phyloP scores from a whole-genome alignment of 2,888 invertebrate genomes.

The Diachrysia chrysitis region DNA sequence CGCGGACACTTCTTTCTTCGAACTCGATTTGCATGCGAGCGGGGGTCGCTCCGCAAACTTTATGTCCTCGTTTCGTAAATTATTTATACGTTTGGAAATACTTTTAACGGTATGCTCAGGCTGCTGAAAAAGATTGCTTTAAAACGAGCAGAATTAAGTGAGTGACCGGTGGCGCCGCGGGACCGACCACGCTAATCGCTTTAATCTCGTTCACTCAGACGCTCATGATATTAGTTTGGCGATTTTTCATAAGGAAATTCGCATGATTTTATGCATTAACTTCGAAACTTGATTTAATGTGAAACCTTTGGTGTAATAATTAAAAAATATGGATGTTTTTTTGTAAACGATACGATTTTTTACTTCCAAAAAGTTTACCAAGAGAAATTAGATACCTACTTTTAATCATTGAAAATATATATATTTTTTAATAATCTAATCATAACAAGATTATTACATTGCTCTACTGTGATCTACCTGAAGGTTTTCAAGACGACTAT shows the following conservation, averaged over 20 bases:
- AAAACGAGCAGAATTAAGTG: conserved; percentile 83
- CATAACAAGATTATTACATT: too few relatives aligned
- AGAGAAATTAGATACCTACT: too few relatives aligned
- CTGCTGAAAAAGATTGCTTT: conserved; percentile 84
- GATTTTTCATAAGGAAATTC: conserved; percentile 52
- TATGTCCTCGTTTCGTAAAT: conserved; percentile 89
- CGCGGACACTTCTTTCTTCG: conserved; percentile 85
- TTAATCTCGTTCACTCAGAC: conserved; percentile 68
- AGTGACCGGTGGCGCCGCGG: conserved; percentile 78
- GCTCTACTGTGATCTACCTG: too few relatives aligned
- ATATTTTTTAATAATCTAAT: too few relatives aligned
- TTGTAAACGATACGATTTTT: background rate
- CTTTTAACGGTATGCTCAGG: conserved; percentile 85
- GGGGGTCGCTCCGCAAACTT: conserved; percentile 87
- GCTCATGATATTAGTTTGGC: conserved; percentile 45
- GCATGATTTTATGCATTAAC: background rate
- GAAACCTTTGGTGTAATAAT: background rate
- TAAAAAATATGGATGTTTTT: background rate
- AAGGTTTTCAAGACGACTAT: background rate
- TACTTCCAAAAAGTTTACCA: too few relatives aligned
- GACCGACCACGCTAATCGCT: conserved; percentile 71
- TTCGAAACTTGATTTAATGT: background rate
- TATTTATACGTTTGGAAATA: conserved; percentile 88
- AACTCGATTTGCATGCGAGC: conserved; percentile 88
- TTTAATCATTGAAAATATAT: too few relatives aligned